Base-by-base conservation (phyloP, 2,888 invertebrate species). In the Eupithecia tripunctaria region DNA sequence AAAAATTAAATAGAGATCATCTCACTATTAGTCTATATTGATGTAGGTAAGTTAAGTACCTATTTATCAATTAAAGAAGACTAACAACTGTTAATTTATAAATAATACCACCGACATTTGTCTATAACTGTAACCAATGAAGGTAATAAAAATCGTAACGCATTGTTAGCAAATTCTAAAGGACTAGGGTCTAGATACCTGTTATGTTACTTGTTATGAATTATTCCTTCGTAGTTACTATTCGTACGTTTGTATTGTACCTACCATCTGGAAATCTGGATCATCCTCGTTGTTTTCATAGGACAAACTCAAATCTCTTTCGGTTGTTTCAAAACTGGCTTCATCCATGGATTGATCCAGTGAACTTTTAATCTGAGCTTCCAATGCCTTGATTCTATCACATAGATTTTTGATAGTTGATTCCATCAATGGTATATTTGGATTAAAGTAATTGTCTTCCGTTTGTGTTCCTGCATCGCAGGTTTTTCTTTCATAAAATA, bases 391-490 rank as follows among this genome's bases (percentile, higher is more conserved):
- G 14, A 87, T 83, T 60, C 80, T 81, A 29, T 82, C 79, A 67
- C 79, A 81, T 21, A 86, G 75, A 8, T 79, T 81, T 62, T 82
- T 78, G 7, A 85, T 85, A 5, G 84, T 84, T 4, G 68, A 78
- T 74, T 87, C 82, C 85, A 86, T 84, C 68, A 80, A 78, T 60
- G 81, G 76, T 65, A 85, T 81, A 69, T 81, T 80, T 2, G 83
- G 81, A 51, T 81, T 74, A 18, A 82, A 77, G 67, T 80, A 82
- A 70, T 78, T 75, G 25, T 82, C 80, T 67, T 85, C 84, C 1
- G 86, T 87, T 79, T 87, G 87, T 7, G 84, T 86, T 59, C 79
- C 82, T 15, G 80, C 78, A 68, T 86, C 84, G 43, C 81, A 76
- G 21, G 77, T 79, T 14, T 41, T 62, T 25, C n/a, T 64, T 41